Conservation (phyloP, 1,140 invertebrate species). For the Leguminivora glycinivorella region DNA sequence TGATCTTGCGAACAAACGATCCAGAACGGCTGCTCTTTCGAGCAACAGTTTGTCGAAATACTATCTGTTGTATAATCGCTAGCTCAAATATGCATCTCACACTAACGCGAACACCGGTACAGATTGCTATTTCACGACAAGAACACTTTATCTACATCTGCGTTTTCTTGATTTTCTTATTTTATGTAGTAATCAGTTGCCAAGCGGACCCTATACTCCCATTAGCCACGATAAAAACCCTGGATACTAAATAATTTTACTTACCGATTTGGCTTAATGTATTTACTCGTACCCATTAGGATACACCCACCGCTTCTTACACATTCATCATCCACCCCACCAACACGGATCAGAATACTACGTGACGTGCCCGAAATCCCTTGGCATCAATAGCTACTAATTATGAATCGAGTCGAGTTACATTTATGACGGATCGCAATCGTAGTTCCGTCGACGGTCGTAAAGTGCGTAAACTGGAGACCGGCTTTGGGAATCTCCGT, state of each 20-base stretch:
- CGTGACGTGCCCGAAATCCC: conserved; percentile 29
- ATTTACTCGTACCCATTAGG: conserved; percentile 10
- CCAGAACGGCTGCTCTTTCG: too few relatives aligned
- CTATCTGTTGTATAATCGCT: too few relatives aligned
- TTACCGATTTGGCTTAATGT: background rate
- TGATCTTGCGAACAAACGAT: too few relatives aligned
- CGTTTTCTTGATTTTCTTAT: background rate
- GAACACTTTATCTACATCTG: too few relatives aligned
- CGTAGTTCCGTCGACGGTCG: conserved; percentile 49
- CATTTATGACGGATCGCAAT: conserved; percentile 51
- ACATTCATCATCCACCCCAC: conserved; percentile 19
- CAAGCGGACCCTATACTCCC: too few relatives aligned
- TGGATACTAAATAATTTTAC: background rate
- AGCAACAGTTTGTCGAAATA: too few relatives aligned
- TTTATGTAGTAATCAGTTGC: background rate
- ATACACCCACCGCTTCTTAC: background rate
- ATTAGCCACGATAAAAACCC: too few relatives aligned
- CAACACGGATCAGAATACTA: conserved; percentile 11
- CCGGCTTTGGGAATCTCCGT: conserved; percentile 39
- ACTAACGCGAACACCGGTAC: too few relatives aligned
- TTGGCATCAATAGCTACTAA: conserved; percentile 44
- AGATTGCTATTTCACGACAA: too few relatives aligned
- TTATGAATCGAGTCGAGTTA: conserved; percentile 50
- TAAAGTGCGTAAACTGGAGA: conserved; percentile 48
- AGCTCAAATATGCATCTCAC: too few relatives aligned